Base-by-base conservation (phyloP, 2,797 vertebrate species). In the Miichthys miiuy region DNA sequence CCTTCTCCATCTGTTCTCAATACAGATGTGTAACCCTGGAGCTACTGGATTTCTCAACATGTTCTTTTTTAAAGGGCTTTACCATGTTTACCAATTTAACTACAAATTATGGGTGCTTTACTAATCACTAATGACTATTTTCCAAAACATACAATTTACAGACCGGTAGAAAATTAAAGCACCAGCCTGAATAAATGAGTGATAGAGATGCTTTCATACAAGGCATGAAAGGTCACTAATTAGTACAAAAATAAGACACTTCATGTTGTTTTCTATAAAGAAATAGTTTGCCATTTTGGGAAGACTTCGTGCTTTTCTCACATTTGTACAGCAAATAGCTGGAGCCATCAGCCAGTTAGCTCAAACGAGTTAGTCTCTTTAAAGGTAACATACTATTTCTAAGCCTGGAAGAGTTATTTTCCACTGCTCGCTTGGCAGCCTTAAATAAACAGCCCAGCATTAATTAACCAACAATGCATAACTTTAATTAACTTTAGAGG, bases 11-110 rank as follows among this genome's bases (percentile, higher is more conserved):
- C 79, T 86, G 81, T 55, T 85, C 75, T 65, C 34, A 16, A 12
- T 82, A 65, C 90, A 91, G 88, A 91, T 92, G 91, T 88, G 77
- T 20, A 41, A 44, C 34, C 76, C 74, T 70, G n/a, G 77, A 84
- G 79, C 75, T 72, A 75, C 64, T 57, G 68, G n/a, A 68, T 83
- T 75, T 65, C 42, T 67, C 61, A 34, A 55, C 21, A 30, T 46
- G 16, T 47, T 76, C 62, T 63, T 48, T 2, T 61, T 67, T 12
- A n/a, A 34, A 21, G 23, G 8, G 20, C 41, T 17, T 11, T 54
- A 23, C 14, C 58, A 66, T 4, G 2, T 27, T 56, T 48, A 57
- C 23, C 2, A 1, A 4, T 68, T 77, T 20, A 71, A 75, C 17
- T 54, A 27, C 17, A 57, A 65, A 20, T 18, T 5, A 48, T 18